Conservation (phyloP, 2,888 invertebrate species). For the Endotricha flammealis region DNA sequence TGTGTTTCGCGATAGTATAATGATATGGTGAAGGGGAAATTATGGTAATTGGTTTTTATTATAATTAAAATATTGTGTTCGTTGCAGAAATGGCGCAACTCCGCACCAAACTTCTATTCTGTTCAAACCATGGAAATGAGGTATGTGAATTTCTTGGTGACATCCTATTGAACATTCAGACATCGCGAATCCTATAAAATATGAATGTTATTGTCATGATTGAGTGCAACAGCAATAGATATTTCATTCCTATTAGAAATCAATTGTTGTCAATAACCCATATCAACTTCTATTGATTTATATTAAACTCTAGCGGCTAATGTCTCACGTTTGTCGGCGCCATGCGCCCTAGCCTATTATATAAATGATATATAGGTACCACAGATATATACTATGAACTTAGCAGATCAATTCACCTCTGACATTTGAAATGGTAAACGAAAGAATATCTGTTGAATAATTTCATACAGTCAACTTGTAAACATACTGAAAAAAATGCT, state of each 20-base stretch:
- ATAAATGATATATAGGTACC: background rate
- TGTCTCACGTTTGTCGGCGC: slow-evolving; percentile 36
- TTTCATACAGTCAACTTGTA: too few relatives aligned
- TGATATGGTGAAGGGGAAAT: background rate
- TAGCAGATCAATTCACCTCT: slow-evolving; percentile 46
- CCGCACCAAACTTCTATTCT: slow-evolving; percentile 67
- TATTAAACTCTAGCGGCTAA: slow-evolving; percentile 39
- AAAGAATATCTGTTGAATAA: too few relatives aligned
- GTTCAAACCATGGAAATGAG: slow-evolving; percentile 66
- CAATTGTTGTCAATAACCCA: slow-evolving; percentile 57
- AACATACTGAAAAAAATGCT: too few relatives aligned
- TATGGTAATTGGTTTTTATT: too few relatives aligned
- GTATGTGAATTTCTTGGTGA: slow-evolving; percentile 32
- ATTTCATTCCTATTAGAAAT: slow-evolving; percentile 38
- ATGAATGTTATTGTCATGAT: slow-evolving; percentile 16
- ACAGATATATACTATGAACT: background rate
- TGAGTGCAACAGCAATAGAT: slow-evolving; percentile 29
- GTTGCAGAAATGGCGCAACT: slow-evolving; percentile 74
- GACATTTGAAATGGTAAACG: too few relatives aligned
- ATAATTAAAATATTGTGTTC: slow-evolving; percentile 15
- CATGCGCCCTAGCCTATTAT: slow-evolving; percentile 30
- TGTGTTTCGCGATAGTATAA: background rate
- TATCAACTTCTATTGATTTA: slow-evolving; percentile 66
- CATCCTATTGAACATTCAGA: background rate
- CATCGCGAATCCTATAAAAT: slow-evolving; percentile 9